Evolutionary conservation across 2,888 invertebrate genomes (phyloP).

Genomic region (Didymodactylos carnosus): DNA sequence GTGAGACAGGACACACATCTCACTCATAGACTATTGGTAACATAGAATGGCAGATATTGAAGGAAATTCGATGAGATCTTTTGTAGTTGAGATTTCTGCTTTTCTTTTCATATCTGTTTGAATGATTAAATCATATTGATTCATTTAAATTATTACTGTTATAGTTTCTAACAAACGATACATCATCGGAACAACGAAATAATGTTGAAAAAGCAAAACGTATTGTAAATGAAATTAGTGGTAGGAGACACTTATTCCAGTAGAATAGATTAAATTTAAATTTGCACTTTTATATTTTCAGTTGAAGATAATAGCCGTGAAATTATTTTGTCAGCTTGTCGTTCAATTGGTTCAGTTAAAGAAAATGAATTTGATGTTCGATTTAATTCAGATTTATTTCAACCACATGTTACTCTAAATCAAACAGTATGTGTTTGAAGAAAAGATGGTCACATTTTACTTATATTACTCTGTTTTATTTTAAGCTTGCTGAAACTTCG

Average conservation of each 20-base stretch:
- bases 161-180: background rate
- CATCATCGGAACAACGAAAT: conserved; percentile 15
- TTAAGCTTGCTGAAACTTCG: conserved; percentile 44
- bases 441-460: background rate
- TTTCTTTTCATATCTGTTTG: no score
- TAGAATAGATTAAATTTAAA: background rate
- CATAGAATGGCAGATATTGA: no score
- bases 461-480: background rate
- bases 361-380: conserved; percentile 87
- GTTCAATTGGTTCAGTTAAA: conserved; percentile 74
- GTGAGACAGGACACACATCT: no score
- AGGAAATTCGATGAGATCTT: no score
- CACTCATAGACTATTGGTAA: no score
- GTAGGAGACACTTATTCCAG: background rate
- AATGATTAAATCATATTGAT: no score
- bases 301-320: conserved; percentile 71
- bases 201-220: conserved; percentile 65
- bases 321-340: conserved; percentile 62
- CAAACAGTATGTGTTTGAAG: conserved; percentile 37
- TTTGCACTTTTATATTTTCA: conserved; percentile 26
- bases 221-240: conserved; percentile 57
- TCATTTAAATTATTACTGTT: background rate
- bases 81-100: no score
- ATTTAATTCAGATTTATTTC: conserved; percentile 95
- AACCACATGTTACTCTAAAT: conserved; percentile 69